Percentiles rank a stretch among this genome's conserved stretches.
phyloP scores from a whole-genome alignment of 2,797 vertebrate species.

The Pipistrellus kuhlii region DNA sequence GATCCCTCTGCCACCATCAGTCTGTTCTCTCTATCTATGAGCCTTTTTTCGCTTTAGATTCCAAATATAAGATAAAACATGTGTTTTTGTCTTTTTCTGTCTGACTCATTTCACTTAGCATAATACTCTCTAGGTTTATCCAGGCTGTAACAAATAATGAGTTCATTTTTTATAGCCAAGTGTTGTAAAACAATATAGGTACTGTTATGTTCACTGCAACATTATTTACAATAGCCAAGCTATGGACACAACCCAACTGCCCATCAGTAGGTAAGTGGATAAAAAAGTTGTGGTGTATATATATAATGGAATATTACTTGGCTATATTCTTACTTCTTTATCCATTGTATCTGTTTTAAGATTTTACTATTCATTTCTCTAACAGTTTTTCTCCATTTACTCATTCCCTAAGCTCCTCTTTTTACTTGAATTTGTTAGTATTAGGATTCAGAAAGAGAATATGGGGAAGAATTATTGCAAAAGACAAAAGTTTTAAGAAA shows the following conservation, averaged over 20 bases:
- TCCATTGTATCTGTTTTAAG: not conserved
- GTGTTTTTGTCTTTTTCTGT: not conserved
- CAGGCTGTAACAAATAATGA: not conserved
- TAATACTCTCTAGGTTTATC: not conserved
- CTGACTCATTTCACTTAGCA: not conserved
- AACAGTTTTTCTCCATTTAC: not conserved
- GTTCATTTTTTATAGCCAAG: not conserved
- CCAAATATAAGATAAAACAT: not conserved
- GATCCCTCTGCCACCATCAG: not conserved
- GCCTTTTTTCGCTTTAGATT: not conserved
- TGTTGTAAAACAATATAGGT: not conserved
- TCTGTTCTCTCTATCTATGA: not conserved
- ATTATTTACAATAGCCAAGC: not conserved
- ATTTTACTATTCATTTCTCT: conserved; percentile 20
- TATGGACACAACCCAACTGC: not conserved
- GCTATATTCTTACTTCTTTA: not conserved
- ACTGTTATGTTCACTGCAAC: not conserved
- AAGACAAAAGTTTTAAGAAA: conserved; percentile 29
- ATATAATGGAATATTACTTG: not conserved
- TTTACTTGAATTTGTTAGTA: conserved; percentile 27
- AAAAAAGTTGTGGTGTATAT: not conserved
- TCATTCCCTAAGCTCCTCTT: not conserved
- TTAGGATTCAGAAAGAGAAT: conserved; percentile 38
- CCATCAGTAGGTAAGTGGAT: not conserved
- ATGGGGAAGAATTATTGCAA: not conserved